phyloP scores from a whole-genome alignment of 2,797 vertebrate genomes.

The Peromyscus nudipes region DNA sequence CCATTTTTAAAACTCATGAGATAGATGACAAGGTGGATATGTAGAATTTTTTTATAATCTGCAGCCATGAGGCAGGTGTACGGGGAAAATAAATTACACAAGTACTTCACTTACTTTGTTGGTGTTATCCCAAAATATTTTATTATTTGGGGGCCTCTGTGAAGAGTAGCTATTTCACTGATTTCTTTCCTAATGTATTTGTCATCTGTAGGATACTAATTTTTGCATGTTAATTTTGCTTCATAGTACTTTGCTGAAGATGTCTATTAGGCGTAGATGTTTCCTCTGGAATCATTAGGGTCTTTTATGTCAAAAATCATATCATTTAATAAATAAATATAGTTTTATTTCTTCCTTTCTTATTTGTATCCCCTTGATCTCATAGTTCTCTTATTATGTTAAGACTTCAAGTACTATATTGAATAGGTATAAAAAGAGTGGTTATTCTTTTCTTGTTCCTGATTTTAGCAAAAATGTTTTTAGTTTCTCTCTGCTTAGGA shows the following conservation, averaged over 20 bases:
- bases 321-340: not conserved
- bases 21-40: not conserved
- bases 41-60: not conserved
- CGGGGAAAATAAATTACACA: not conserved
- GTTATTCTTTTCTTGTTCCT: not conserved
- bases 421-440: not conserved
- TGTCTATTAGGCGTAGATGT: not conserved
- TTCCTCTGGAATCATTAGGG: not conserved
- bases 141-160: not conserved
- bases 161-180: not conserved
- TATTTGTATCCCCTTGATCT: not conserved
- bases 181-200: not conserved
- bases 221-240: not conserved
- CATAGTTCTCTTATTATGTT: not conserved
- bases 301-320: not conserved
- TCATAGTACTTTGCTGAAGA: not conserved
- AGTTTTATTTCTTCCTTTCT: not conserved
- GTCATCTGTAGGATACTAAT: not conserved
- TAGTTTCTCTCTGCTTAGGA: not conserved
- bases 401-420: not conserved
- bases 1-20: not conserved
- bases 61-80: not conserved
- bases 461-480: not conserved
- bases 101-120: not conserved
- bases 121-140: not conserved